Base-by-base conservation (phyloP, 2,113 vertebrate genomes). In the Coreoperca whiteheadi region DNA sequence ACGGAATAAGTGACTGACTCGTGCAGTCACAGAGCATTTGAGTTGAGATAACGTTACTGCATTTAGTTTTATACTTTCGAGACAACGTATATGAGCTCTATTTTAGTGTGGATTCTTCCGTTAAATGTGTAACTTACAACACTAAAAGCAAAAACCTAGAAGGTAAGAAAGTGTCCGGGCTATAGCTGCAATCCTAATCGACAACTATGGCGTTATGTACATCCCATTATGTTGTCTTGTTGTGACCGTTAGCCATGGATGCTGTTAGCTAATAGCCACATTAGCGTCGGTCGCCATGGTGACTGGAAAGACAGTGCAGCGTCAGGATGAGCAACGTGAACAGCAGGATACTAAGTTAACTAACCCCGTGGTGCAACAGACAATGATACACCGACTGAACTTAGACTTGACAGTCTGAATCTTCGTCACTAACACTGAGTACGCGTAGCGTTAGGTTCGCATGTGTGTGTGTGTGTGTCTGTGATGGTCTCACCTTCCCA, bases 401-500 rank as follows among this genome's bases (percentile, higher is more conserved):
- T 14, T 0, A 43, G 8, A 34, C 8, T 6, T 2, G 1, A 37
- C n/a, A 4, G 10, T 4, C 1, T 2, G 18, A 6, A 8, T 34
- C 53, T 2, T 56, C 25, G 6, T 2, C 20, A 14, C 0, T 32
- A 12, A 37, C 25, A 48, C 4, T 37, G 8, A n/a, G 4, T 32
- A 2, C 15, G 9, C 46, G 6, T 20, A 1, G 37, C 37, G n/a
- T n/a, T n/a, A n/a, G 16, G 4, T 21, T 63, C 21, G 18, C 4
- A 21, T 51, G 18, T 21, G 41, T 46, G 3, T 25, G 23, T 25
- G 70, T 9, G 20, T 65, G 21, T 75, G 14, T 65, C 0, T 78
- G 23, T 34, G 48, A 4, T 61, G 57, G 88, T 93, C 96, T 97
- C 92, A 99, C 98, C 98, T 99, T 99, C 89, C 98, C 98, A 71